A percentile compares a stretch with the other conserved stretches of the same genome.
Evolutionary conservation across 2,888 invertebrate genomes (phyloP).

Genomic region (Drosophila mayaguana): DNA sequence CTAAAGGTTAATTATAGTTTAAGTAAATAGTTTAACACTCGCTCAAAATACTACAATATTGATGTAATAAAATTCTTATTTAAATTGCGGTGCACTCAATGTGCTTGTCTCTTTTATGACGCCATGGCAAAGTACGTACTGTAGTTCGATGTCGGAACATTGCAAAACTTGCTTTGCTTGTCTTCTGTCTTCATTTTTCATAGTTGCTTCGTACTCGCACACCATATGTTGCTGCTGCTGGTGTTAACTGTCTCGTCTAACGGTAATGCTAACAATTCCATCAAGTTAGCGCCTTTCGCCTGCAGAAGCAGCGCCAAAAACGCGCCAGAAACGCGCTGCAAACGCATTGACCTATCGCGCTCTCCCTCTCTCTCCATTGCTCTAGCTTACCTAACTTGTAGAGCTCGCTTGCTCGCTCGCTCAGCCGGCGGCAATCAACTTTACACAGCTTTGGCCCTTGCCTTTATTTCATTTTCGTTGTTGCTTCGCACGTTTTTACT

Average conservation of each 20-base stretch:
- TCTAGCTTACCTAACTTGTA: not conserved
- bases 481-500: conserved; percentile 20
- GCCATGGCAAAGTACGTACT: not conserved
- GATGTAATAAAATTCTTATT: conserved; percentile 9
- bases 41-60: conserved; percentile 3
- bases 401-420: not conserved
- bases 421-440: not conserved
- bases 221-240: conserved; percentile 23
- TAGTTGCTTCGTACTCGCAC: conserved; percentile 9
- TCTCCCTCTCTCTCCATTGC: not conserved
- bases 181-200: conserved; percentile 33
- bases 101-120: not conserved
- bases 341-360: conserved; percentile 10
- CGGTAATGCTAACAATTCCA: conserved; percentile 69
- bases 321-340: conserved; percentile 24
- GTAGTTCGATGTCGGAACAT: not conserved
- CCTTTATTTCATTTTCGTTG: conserved; percentile 51
- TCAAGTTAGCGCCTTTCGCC: conserved; percentile 53
- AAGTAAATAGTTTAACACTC: not conserved
- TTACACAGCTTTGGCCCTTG: conserved; percentile 18
- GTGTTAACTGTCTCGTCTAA: conserved; percentile 55
- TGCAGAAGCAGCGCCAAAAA: conserved; percentile 31
- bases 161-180: conserved; percentile 8
- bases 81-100: not conserved
- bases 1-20: conserved; percentile 11